These are phyloP conservation scores for Schizaphis graminum DNA, from an alignment of 2,888 invertebrate genomes.

Conservation along the genomic window DNA sequence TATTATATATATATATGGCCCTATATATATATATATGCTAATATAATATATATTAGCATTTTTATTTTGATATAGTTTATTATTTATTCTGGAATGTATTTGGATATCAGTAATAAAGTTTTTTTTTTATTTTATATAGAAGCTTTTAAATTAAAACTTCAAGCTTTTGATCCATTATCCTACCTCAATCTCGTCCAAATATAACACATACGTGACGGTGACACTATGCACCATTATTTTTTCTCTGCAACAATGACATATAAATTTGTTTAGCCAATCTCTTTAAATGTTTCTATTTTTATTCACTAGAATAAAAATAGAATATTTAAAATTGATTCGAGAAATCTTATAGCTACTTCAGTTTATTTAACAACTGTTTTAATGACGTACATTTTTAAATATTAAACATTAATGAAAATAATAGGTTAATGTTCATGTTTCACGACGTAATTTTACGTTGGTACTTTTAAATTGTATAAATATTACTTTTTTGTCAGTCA, in stretches of 20 bases:
- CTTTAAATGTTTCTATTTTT: background rate
- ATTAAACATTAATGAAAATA: background rate
- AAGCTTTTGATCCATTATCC: background rate
- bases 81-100: background rate
- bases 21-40: background rate
- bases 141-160: background rate
- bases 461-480: background rate
- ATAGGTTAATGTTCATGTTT: background rate
- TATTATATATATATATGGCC: background rate
- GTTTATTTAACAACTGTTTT: background rate
- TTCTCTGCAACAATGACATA: background rate
- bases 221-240: background rate
- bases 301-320: background rate
- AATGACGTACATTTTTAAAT: background rate
- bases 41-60: too few relatives aligned
- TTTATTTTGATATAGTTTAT: background rate
- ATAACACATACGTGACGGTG: background rate
- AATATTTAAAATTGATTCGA: background rate
- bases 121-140: background rate
- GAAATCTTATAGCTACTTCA: background rate
- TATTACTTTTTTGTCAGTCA: background rate
- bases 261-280: background rate
- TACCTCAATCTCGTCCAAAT: background rate
- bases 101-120: background rate
- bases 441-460: background rate